Percentiles rank a stretch among this genome's conserved stretches.
Evolutionary conservation across 2,888 invertebrate genomes (phyloP).

Genomic region (Sminthurides aquaticus): DNA sequence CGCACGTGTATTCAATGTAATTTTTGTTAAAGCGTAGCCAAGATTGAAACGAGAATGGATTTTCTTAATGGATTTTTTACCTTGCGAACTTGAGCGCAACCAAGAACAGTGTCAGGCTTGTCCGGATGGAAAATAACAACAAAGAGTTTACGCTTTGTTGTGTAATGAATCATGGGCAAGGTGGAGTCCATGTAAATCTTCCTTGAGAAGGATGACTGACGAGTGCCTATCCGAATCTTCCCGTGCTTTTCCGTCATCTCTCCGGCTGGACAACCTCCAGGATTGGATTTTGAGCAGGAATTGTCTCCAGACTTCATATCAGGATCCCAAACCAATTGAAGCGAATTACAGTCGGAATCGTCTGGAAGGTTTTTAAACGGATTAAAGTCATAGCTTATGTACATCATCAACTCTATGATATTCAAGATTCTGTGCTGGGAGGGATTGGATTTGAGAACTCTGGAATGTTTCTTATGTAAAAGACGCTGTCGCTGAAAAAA

Average conservation of each 20-base stretch:
- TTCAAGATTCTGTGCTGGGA: too few species aligned
- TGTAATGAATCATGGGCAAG: constrained; percentile 40
- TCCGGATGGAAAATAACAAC: constrained; percentile 43
- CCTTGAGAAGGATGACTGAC: constrained; percentile 42
- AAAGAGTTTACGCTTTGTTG: constrained; percentile 38
- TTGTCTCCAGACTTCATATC: constrained; percentile 56
- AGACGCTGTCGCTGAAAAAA: too few species aligned
- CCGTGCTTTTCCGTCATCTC: constrained; percentile 72
- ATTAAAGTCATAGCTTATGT: too few species aligned
- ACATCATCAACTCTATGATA: too few species aligned
- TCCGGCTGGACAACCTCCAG: constrained; percentile 52
- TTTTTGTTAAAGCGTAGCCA: too few species aligned
- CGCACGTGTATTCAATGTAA: too few species aligned
- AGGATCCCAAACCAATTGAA: constrained; percentile 78
- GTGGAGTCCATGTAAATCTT: constrained; percentile 44
- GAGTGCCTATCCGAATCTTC: constrained; percentile 50
- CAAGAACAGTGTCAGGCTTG: constrained; percentile 42
- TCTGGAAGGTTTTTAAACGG: constrained; percentile 36
- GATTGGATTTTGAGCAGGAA: constrained; percentile 44
- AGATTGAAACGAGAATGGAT: too few species aligned
- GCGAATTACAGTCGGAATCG: constrained; percentile 62
- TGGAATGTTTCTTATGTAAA: too few species aligned
- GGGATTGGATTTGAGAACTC: too few species aligned
- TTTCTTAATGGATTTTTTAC: too few species aligned
- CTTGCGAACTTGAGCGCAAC: constrained; percentile 41